Conservation (phyloP, 35 echinoderm and acorn worm species). For the Lytechinus pictus region DNA sequence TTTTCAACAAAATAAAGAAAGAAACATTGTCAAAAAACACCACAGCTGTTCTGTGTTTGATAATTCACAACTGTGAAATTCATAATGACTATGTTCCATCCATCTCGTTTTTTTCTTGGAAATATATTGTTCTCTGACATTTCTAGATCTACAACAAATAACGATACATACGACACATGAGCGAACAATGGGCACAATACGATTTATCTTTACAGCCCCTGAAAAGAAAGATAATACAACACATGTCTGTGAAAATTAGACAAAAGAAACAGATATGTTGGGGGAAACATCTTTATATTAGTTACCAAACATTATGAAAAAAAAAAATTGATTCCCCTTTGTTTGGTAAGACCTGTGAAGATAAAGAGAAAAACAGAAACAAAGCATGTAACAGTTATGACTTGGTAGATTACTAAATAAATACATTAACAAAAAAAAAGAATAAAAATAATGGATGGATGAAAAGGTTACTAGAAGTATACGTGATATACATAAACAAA, state of each 20-base stretch:
- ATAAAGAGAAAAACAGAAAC: no score
- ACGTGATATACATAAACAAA: no score
- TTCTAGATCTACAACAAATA: not conserved
- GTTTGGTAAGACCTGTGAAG: not conserved
- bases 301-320: not conserved
- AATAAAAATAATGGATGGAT: no score
- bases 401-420: not conserved
- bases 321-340: not conserved
- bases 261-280: not conserved
- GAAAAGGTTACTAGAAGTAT: no score
- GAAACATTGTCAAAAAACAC: no score
- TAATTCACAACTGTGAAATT: not conserved
- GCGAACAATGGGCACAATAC: not conserved
- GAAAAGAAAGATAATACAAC: not conserved
- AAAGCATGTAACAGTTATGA: no score
- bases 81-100: not conserved
- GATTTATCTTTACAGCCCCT: not conserved
- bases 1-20: no score
- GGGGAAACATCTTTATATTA: not conserved
- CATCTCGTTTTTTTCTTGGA: not conserved
- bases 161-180: not conserved
- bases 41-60: not conserved
- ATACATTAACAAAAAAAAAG: not conserved
- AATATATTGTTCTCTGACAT: not conserved
- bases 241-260: conserved; percentile 1